phyloP scores from a whole-genome alignment of 1,140 invertebrate species.

The Latrodectus geometricus region DNA sequence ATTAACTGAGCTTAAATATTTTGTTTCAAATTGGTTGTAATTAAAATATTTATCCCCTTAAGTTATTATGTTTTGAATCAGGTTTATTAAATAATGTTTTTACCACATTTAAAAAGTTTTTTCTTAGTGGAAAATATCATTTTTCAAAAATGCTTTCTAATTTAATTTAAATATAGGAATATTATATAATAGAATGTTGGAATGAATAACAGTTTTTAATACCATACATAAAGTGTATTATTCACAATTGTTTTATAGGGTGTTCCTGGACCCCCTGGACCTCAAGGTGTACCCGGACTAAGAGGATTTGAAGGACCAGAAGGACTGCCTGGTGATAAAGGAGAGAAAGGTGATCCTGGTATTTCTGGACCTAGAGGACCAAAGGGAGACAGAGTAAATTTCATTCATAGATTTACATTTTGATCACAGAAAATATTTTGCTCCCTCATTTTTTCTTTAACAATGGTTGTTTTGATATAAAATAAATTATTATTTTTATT shows the following conservation, averaged over 20 bases:
- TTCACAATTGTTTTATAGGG: not conserved
- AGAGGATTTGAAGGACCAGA: constrained; percentile 83
- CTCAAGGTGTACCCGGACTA: constrained; percentile 79
- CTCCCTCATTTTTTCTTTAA: not conserved
- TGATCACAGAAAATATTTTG: not conserved
- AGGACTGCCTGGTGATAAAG: constrained; percentile 87
- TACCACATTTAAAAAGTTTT: too few relatives aligned
- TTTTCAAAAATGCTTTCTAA: too few relatives aligned
- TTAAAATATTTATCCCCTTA: too few relatives aligned
- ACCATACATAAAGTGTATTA: too few relatives aligned
- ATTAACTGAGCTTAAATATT: too few relatives aligned
- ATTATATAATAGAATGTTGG: too few relatives aligned
- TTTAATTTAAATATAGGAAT: too few relatives aligned
- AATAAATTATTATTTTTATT: not conserved
- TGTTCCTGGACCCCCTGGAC: constrained; percentile 77
- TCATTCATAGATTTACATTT: not conserved
- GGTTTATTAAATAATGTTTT: too few relatives aligned
- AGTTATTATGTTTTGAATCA: too few relatives aligned
- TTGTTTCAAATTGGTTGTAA: too few relatives aligned
- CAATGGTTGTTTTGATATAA: not conserved
- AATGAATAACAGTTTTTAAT: too few relatives aligned
- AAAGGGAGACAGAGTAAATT: constrained; percentile 79
- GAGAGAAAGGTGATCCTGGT: constrained; percentile 85
- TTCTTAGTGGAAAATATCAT: too few relatives aligned
- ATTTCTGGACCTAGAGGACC: constrained; percentile 81